Conservation (phyloP, 2,888 invertebrate genomes). For the Eupelmus urozonus region DNA sequence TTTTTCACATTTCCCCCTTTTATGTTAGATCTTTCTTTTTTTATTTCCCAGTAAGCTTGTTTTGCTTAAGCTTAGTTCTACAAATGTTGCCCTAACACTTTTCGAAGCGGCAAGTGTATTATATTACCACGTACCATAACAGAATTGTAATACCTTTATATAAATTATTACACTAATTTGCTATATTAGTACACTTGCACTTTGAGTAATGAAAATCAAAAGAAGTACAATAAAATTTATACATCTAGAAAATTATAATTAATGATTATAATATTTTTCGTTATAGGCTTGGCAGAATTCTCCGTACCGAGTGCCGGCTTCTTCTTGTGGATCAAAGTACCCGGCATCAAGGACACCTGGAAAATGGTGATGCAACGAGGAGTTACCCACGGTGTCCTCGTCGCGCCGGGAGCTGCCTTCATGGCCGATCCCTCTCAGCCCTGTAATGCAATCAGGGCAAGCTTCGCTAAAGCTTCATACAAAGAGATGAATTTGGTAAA, state of each 20-base stretch:
- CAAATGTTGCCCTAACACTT: too few species aligned
- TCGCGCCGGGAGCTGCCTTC: constrained; percentile 88
- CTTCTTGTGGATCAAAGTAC: constrained; percentile 87
- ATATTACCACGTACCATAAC: too few species aligned
- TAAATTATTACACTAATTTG: too few species aligned
- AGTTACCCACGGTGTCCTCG: constrained; percentile 82
- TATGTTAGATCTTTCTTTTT: background rate
- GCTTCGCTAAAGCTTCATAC: constrained; percentile 84
- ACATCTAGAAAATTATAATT: background rate
- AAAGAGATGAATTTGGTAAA: constrained; percentile 82
- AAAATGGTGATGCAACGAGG: constrained; percentile 86
- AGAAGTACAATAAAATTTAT: too few species aligned
- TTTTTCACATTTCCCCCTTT: constrained; percentile 1
- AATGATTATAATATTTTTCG: background rate
- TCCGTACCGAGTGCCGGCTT: constrained; percentile 84
- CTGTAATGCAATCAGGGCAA: constrained; percentile 84
- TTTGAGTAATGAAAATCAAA: too few species aligned
- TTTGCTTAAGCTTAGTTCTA: too few species aligned
- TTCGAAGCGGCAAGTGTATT: too few species aligned
- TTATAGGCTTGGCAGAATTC: constrained; percentile 83
- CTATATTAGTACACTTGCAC: too few species aligned
- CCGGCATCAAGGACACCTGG: constrained; percentile 84
- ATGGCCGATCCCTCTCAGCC: constrained; percentile 81
- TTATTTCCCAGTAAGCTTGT: background rate
- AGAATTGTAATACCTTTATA: too few species aligned